Evolutionary conservation across 1,140 invertebrate species (phyloP).

Genomic region (Drosophila aff.): DNA sequence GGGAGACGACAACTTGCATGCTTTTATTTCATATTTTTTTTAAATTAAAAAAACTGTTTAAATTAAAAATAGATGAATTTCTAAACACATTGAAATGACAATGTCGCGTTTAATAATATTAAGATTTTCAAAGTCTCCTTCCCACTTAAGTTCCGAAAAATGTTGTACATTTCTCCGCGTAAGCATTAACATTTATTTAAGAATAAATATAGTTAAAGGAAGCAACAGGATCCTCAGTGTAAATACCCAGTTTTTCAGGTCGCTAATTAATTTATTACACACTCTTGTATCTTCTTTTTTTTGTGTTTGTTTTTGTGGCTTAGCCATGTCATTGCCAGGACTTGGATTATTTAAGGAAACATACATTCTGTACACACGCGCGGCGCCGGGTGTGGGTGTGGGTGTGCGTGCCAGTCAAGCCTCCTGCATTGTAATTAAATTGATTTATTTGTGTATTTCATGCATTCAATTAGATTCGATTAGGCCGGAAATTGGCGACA

Average conservation of each 20-base stretch:
- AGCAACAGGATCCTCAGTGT: constrained; percentile 5
- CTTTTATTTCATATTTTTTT: neutral
- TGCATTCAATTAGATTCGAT: constrained; percentile 54
- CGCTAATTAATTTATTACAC: constrained; percentile 35
- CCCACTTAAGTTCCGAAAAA: neutral
- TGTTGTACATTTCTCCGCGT: neutral
- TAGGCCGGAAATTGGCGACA: constrained; percentile 42
- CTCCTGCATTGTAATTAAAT: constrained; percentile 61
- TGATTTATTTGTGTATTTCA: constrained; percentile 53
- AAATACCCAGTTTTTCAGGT: constrained; percentile 7
- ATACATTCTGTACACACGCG: neutral
- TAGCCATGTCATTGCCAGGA: constrained; percentile 13
- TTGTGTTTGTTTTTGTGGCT: neutral
- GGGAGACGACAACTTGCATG: neutral
- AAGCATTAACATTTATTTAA: constrained; percentile 4
- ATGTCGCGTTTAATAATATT: neutral
- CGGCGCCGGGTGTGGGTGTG: neutral
- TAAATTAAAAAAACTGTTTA: no score
- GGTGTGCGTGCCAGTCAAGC: constrained; percentile 33
- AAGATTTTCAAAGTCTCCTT: neutral
- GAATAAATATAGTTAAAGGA: constrained; percentile 1
- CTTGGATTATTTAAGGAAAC: neutral
- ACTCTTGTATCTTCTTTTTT: neutral
- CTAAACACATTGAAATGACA: no score
- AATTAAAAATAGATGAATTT: constrained; percentile 2